phyloP scores from a whole-genome alignment of 2,888 invertebrate genomes.

The Ernsta delagoae region DNA sequence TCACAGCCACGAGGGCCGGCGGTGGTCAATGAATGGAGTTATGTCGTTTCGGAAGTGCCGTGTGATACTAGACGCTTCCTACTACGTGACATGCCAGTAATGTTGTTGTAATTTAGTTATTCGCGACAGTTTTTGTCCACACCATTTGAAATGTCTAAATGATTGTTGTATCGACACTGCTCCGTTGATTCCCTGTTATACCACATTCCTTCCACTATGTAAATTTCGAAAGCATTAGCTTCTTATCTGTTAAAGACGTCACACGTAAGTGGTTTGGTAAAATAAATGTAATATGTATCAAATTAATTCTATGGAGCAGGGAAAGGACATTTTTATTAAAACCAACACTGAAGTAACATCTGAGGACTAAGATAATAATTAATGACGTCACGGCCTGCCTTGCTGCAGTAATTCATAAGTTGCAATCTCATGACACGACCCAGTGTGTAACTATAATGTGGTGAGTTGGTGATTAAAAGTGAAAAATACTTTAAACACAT shows the following conservation, averaged over 20 bases:
- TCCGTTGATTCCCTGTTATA: neutral
- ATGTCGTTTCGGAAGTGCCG: conserved; percentile 22
- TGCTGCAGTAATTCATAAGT: neutral
- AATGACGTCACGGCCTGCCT: no score
- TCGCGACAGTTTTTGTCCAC: conserved; percentile 14
- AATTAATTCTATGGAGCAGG: no score
- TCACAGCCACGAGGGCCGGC: neutral
- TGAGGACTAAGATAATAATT: no score
- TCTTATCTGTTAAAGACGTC: conserved; percentile 16
- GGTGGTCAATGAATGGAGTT: conserved; percentile 14
- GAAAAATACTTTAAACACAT: conserved; percentile 1
- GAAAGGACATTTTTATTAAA: no score
- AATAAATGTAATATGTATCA: no score
- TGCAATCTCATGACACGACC: neutral
- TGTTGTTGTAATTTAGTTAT: neutral
- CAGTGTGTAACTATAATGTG: neutral
- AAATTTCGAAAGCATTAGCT: conserved; percentile 28
- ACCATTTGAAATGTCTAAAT: neutral
- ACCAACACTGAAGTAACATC: no score
- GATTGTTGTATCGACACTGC: neutral
- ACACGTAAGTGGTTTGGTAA: neutral
- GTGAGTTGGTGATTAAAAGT: neutral
- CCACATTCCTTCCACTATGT: conserved; percentile 20
- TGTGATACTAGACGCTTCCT: conserved; percentile 26
- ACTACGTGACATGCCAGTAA: conserved; percentile 10